A percentile compares a stretch with the other conserved stretches of the same genome.
Conservation (phyloP, 2,888 invertebrate genomes). For the Sinotaia quadrata region DNA sequence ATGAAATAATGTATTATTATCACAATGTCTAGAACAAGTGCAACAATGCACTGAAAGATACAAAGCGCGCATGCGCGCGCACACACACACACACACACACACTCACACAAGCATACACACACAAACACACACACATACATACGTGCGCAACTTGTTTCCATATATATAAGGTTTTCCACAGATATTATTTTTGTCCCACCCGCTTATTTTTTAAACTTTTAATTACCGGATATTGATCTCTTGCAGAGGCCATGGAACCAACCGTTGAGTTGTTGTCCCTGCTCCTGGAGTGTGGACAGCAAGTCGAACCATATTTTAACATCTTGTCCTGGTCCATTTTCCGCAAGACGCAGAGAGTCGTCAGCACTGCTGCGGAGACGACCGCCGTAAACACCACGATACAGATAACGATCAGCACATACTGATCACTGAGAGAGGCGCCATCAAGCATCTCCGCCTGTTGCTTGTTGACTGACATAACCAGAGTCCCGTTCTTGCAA, state of each 20-base stretch:
- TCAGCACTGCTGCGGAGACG: slow-evolving; percentile 35
- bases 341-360: slow-evolving; percentile 34
- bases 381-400: slow-evolving; percentile 38
- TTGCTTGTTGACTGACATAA: slow-evolving; percentile 15
- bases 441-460: not conserved
- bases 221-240: too few relatives aligned
- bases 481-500: slow-evolving; percentile 14
- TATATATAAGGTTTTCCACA: too few relatives aligned
- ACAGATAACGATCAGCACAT: slow-evolving; percentile 37
- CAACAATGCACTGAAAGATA: too few relatives aligned
- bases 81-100: too few relatives aligned
- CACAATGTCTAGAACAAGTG: too few relatives aligned
- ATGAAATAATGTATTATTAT: too few relatives aligned
- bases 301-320: slow-evolving; percentile 23
- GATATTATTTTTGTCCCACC: too few relatives aligned
- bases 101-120: too few relatives aligned
- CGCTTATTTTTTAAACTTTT: too few relatives aligned
- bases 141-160: too few relatives aligned
- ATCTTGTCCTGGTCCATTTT: slow-evolving; percentile 35
- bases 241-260: not conserved
- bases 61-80: too few relatives aligned
- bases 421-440: slow-evolving; percentile 29
- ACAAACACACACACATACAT: too few relatives aligned
- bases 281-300: not conserved
- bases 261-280: not conserved